Evolutionary conservation across 2,797 vertebrate genomes (phyloP).

Genomic region (Sitta carolinensis): DNA sequence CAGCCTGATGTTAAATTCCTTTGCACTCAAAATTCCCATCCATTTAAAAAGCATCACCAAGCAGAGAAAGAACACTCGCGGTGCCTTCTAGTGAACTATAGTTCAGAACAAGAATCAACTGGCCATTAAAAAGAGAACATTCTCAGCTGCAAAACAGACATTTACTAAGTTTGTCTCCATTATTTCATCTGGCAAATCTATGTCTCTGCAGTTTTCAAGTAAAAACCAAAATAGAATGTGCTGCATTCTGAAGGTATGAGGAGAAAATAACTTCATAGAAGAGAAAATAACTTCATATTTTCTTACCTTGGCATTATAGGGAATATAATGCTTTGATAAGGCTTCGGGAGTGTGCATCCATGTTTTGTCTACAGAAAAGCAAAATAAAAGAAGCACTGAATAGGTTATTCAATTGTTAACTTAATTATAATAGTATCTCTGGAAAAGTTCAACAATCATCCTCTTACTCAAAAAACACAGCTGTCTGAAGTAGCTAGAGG

Average conservation of each 20-base stretch:
- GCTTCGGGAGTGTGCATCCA: conserved; percentile 99
- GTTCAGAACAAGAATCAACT: background rate
- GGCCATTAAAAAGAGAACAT: background rate
- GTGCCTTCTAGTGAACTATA: background rate
- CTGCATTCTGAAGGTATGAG: background rate
- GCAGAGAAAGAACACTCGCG: background rate
- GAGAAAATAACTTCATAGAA: background rate
- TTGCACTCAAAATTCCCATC: background rate
- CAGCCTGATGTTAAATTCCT: background rate
- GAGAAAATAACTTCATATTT: background rate
- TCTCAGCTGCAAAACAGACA: background rate
- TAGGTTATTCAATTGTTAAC: background rate
- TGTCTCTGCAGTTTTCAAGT: background rate
- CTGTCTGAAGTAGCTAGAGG: background rate
- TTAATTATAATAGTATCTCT: background rate
- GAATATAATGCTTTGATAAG: conserved; percentile 96
- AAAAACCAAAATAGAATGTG: rapidly evolving
- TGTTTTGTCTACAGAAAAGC: conserved; percentile 91
- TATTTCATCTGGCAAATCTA: background rate
- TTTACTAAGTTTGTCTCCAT: background rate
- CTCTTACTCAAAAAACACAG: background rate
- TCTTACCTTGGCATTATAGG: conserved; percentile 96
- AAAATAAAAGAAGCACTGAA: conserved; percentile 52
- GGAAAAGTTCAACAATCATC: background rate
- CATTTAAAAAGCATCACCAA: background rate